Conservation (phyloP, 2,888 invertebrate species). For the Mesorhabditis belari region DNA sequence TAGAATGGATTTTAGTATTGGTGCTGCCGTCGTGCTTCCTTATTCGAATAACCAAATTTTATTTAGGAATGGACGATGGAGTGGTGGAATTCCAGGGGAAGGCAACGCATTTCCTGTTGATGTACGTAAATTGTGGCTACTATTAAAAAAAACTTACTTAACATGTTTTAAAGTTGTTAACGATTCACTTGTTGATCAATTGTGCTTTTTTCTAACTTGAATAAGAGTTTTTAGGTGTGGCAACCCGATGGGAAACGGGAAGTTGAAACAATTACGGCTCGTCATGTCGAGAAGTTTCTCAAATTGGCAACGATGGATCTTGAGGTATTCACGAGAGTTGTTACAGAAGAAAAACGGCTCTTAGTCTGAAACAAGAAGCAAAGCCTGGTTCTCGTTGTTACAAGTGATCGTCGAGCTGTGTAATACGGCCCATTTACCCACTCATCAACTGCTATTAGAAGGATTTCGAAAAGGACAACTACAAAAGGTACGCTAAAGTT, state of each 20-base stretch:
- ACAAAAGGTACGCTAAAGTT: conserved; percentile 7
- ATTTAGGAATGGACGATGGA: too few relatives aligned
- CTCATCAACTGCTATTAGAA: conserved; percentile 20
- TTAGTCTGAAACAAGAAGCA: conserved; percentile 8
- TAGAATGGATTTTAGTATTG: too few relatives aligned
- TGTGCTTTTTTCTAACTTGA: not conserved
- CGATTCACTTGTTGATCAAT: too few relatives aligned
- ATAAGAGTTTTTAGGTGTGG: conserved; percentile 12
- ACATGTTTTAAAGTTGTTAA: too few relatives aligned
- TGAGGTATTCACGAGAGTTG: conserved; percentile 1
- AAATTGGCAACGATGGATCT: conserved; percentile 9
- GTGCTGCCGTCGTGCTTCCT: too few relatives aligned
- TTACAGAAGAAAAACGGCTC: not conserved
- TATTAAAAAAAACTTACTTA: too few relatives aligned
- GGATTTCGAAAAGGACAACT: conserved; percentile 23
- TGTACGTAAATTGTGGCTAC: too few relatives aligned
- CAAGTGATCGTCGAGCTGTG: conserved; percentile 22
- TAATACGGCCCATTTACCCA: conserved; percentile 30
- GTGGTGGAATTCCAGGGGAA: too few relatives aligned
- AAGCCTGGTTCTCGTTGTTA: conserved; percentile 27
- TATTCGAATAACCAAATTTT: too few relatives aligned
- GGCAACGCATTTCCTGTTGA: too few relatives aligned
- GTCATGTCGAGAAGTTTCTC: conserved; percentile 8
- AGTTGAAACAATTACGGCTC: conserved; percentile 20
- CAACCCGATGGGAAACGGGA: conserved; percentile 26